Percentiles rank a stretch among this genome's conserved stretches.
These are phyloP conservation scores for Zonitis immaculata DNA, from an alignment of 2,888 invertebrate species.

Conservation along the genomic window DNA sequence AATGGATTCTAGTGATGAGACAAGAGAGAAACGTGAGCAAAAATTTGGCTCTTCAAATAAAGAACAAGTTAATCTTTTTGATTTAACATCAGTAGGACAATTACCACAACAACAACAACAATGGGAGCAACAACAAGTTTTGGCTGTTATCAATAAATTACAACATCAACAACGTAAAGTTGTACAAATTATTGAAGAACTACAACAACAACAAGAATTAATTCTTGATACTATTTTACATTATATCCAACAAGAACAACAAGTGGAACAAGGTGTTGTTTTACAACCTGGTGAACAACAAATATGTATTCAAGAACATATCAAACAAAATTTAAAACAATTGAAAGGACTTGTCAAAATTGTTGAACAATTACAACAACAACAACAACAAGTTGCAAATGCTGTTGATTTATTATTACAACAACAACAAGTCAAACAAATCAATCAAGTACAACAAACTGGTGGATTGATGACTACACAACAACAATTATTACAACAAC, in stretches of 20 bases:
- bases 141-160: neutral
- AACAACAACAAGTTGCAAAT: neutral
- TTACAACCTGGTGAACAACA: neutral
- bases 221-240: no score
- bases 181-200: neutral
- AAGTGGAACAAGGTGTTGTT: neutral
- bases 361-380: neutral
- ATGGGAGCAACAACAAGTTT: neutral
- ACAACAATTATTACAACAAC: neutral
- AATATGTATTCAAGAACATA: neutral
- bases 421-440: neutral
- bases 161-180: neutral
- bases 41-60: neutral
- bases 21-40: neutral
- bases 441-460: neutral
- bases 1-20: neutral
- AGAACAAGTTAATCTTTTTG: neutral
- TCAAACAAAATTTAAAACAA: neutral
- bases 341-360: neutral
- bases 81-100: neutral
- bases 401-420: neutral
- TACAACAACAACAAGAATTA: neutral
- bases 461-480: neutral
- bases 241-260: neutral
- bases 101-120: neutral